These are phyloP conservation scores for Alcedo atthis DNA, from an alignment of 2,797 vertebrate genomes.

Conservation along the genomic window DNA sequence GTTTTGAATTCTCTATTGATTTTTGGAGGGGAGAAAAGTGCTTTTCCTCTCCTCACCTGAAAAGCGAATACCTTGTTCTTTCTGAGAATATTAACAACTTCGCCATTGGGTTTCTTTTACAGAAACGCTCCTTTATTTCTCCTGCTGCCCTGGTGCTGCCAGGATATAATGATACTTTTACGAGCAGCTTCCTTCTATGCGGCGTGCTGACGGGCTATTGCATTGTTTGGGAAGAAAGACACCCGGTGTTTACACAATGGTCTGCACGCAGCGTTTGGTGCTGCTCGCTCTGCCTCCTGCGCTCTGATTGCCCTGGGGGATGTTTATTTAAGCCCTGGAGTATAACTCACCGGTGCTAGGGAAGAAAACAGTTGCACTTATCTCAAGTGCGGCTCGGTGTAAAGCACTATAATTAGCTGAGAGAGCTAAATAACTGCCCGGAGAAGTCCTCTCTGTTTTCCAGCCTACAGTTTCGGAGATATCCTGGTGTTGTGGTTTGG, in stretches of 20 bases:
- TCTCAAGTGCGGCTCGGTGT: constrained; percentile 26
- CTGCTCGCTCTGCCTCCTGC: constrained; percentile 15
- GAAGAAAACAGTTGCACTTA: constrained; percentile 28
- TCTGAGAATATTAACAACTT: constrained; percentile 63
- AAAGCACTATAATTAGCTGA: constrained; percentile 55
- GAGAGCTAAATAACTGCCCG: background rate
- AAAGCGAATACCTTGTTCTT: constrained; percentile 57
- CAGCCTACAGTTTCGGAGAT: background rate
- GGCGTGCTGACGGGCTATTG: background rate
- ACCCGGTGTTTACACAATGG: constrained; percentile 21
- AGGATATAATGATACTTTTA: constrained; percentile 6
- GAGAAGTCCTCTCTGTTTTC: constrained; percentile 20
- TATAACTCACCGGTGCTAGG: background rate
- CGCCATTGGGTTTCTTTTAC: constrained; percentile 35
- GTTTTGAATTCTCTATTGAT: constrained; percentile 74
- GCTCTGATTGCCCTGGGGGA: background rate
- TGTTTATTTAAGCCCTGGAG: constrained; percentile 35
- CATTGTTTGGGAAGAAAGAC: constrained; percentile 50
- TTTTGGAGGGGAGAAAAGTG: constrained; percentile 2
- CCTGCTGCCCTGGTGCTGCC: background rate
- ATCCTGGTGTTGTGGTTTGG: background rate
- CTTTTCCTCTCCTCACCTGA: constrained; percentile 62
- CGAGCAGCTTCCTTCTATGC: constrained; percentile 6
- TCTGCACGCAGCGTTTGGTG: background rate
- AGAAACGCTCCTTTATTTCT: background rate